Percentiles rank a stretch among this genome's conserved stretches.
phyloP scores from a whole-genome alignment of 2,888 invertebrate species.

The Lamellibrachia satsuma region DNA sequence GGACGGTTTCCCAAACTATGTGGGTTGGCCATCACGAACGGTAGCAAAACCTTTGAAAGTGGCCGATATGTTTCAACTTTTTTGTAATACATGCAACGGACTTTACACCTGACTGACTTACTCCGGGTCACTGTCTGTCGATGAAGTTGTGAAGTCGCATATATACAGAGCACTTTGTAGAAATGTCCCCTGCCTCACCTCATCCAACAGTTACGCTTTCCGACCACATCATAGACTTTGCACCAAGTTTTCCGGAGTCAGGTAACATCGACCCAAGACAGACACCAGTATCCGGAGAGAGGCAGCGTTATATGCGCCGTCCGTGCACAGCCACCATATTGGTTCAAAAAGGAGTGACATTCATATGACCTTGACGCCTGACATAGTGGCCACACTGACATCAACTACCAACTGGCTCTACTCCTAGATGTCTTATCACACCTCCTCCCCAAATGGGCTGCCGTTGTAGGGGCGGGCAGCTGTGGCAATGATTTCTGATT shows the following conservation, averaged over 20 bases:
- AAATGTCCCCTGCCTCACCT: neutral
- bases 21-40: neutral
- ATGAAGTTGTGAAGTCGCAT: neutral
- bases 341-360: neutral
- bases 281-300: neutral
- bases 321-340: neutral
- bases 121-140: neutral
- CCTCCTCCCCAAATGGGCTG: conserved; percentile 7
- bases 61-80: neutral
- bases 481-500: neutral
- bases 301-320: neutral
- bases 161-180: neutral
- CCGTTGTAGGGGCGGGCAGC: neutral
- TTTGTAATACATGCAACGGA: neutral
- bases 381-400: neutral
- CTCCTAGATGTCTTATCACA: neutral
- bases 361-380: neutral
- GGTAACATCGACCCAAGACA: neutral
- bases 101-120: neutral
- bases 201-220: neutral
- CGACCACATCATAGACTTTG: neutral
- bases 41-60: neutral
- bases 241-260: neutral
- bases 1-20: neutral
- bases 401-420: neutral